Conservation (phyloP, 2,888 invertebrate genomes). For the Hypolimnas misippus region DNA sequence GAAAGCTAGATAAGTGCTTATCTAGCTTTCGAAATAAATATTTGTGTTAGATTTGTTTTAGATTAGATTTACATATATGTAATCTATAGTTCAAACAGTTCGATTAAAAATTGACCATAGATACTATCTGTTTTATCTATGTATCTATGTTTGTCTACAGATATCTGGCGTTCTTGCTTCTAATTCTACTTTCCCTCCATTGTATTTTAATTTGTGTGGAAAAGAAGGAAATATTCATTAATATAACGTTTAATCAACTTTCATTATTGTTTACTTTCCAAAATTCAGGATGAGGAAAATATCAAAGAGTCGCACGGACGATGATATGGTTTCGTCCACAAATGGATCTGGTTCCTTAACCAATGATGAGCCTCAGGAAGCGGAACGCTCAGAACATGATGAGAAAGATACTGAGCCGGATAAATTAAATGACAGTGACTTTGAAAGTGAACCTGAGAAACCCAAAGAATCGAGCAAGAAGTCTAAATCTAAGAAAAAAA, state of each 20-base stretch:
- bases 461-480: conserved; percentile 50
- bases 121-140: too few relatives aligned
- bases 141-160: conserved; percentile 28
- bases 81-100: too few relatives aligned
- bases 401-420: conserved; percentile 49
- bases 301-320: conserved; percentile 74
- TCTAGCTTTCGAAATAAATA: too few relatives aligned
- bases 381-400: conserved; percentile 40
- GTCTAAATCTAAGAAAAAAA: conserved; percentile 62
- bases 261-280: conserved; percentile 50
- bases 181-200: conserved; percentile 42
- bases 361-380: conserved; percentile 50
- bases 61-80: too few relatives aligned
- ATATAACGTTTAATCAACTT: conserved; percentile 22
- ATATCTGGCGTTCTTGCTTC: conserved; percentile 4
- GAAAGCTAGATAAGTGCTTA: too few relatives aligned
- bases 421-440: conserved; percentile 40
- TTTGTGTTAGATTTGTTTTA: too few relatives aligned
- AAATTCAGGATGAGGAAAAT: conserved; percentile 71
- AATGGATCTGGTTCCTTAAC: conserved; percentile 73
- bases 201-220: conserved; percentile 26
- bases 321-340: conserved; percentile 76
- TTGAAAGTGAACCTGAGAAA: conserved; percentile 37
- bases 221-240: conserved; percentile 14
- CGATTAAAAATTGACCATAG: too few relatives aligned